These are phyloP conservation scores for Apis dorsata DNA, from an alignment of 1,140 invertebrate species.

Conservation along the genomic window DNA sequence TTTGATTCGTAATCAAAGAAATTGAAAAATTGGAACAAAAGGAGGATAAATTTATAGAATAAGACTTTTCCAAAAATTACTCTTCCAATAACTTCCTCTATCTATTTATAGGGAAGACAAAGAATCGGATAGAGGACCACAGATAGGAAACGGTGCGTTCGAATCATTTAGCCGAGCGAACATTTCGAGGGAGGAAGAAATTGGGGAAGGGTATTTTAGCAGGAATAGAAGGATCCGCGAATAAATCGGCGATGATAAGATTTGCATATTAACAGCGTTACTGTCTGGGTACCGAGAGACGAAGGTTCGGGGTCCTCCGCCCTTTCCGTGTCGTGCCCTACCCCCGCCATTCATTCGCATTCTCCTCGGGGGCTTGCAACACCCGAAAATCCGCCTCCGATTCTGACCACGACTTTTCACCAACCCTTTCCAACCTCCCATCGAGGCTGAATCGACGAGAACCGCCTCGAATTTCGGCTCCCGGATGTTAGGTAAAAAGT, in stretches of 20 bases:
- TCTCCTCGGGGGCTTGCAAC: slow-evolving; percentile 43
- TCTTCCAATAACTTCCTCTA: background rate
- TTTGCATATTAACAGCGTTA: slow-evolving; percentile 70
- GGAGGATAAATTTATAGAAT: too few species aligned
- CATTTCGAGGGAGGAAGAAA: background rate
- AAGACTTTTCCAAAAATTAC: background rate
- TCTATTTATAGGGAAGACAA: too few species aligned
- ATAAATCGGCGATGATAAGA: slow-evolving; percentile 69
- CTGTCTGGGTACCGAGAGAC: slow-evolving; percentile 48
- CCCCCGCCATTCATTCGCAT: slow-evolving; percentile 65
- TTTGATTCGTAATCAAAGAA: too few species aligned
- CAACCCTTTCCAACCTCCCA: slow-evolving; percentile 48
- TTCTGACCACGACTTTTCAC: slow-evolving; percentile 65
- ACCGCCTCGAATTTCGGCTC: slow-evolving; percentile 47
- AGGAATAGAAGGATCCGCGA: slow-evolving; percentile 39
- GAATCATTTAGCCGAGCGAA: background rate
- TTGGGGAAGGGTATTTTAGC: slow-evolving; percentile 19
- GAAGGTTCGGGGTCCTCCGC: slow-evolving; percentile 52
- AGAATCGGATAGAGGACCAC: background rate
- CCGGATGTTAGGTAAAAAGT: slow-evolving; percentile 50
- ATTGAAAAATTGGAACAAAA: too few species aligned
- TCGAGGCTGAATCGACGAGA: slow-evolving; percentile 51
- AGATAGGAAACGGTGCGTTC: background rate
- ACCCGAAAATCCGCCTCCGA: slow-evolving; percentile 45
- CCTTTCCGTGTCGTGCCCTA: slow-evolving; percentile 65